phyloP scores from a whole-genome alignment of 2,888 invertebrate species.

The Strigamia maritima region DNA sequence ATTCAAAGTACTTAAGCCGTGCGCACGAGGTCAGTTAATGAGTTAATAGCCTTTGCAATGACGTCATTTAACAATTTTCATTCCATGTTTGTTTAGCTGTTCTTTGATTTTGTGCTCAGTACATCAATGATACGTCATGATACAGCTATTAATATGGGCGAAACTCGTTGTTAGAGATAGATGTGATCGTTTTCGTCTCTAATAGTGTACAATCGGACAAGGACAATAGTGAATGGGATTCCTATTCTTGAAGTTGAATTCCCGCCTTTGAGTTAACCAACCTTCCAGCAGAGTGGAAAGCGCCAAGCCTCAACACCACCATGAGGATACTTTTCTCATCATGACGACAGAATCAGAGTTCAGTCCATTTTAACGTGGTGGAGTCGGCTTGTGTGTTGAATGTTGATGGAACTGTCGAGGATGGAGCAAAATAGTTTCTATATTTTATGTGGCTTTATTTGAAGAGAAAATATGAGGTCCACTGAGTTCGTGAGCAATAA shows the following conservation, averaged over 20 bases:
- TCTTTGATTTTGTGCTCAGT: not conserved
- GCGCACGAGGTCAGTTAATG: not conserved
- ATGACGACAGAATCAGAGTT: not conserved
- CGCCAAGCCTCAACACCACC: not conserved
- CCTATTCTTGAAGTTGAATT: not conserved
- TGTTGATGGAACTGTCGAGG: not conserved
- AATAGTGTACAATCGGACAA: not conserved
- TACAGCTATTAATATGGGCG: not conserved
- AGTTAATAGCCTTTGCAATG: not conserved
- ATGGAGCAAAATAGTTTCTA: not conserved
- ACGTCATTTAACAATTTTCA: not conserved
- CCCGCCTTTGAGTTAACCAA: constrained; percentile 2
- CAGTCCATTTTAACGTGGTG: not conserved
- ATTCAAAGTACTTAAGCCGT: not conserved
- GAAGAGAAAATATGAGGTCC: not conserved
- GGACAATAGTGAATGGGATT: not conserved
- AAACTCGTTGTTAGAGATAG: not conserved
- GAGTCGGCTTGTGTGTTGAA: not conserved
- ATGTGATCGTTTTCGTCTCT: not conserved
- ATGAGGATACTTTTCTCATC: no score
- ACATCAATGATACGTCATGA: not conserved
- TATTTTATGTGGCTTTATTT: not conserved
- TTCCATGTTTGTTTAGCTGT: not conserved
- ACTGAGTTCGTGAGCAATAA: not conserved
- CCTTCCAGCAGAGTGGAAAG: not conserved